Conservation (phyloP, 2,888 invertebrate species). For the Cecidostiba fungosa region DNA sequence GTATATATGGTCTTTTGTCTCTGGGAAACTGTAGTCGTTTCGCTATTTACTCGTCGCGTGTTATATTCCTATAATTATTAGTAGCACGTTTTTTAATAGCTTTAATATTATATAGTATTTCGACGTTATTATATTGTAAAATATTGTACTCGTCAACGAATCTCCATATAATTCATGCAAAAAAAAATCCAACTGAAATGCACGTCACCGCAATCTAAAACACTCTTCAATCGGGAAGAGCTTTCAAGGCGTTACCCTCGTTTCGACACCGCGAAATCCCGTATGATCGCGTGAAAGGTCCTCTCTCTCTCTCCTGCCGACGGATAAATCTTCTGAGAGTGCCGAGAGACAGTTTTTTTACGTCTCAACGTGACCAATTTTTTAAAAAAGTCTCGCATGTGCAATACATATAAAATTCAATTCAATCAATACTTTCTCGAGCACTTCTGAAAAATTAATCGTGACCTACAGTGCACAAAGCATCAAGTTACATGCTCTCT, state of each 20-base stretch:
- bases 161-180: too few species aligned
- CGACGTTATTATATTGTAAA: too few species aligned
- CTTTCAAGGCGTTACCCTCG: slow-evolving; percentile 52
- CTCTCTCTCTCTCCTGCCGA: slow-evolving; percentile 8
- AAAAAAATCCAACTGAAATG: not conserved
- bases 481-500: not conserved
- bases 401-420: not conserved
- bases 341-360: slow-evolving; percentile 14
- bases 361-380: not conserved
- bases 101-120: too few species aligned
- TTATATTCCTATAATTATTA: too few species aligned
- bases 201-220: not conserved
- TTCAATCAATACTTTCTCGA: not conserved
- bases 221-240: slow-evolving; percentile 33
- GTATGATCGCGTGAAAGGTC: slow-evolving; percentile 52
- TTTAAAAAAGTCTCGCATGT: not conserved
- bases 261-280: slow-evolving; percentile 44
- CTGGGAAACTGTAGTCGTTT: not conserved
- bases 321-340: slow-evolving; percentile 46
- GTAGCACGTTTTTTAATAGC: too few species aligned
- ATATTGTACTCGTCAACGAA: too few species aligned
- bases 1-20: slow-evolving; percentile 23
- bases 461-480: not conserved
- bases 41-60: not conserved
- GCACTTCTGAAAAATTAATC: not conserved